Evolutionary conservation across 30 jellyfish, hydroid and myxozoan species (phyloP).

Genomic region (Sanderia malayensis): DNA sequence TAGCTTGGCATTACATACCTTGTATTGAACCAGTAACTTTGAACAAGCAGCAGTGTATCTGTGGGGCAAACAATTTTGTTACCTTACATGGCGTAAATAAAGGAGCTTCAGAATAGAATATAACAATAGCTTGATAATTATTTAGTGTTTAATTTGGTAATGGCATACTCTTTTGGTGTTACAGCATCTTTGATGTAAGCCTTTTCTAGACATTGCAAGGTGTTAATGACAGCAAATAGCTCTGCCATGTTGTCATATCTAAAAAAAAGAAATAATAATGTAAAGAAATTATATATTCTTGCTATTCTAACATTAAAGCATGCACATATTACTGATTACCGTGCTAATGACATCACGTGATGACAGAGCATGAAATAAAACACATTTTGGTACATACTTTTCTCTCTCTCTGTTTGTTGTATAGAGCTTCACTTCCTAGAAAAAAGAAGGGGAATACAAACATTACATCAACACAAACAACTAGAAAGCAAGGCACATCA

Average conservation of each 20-base stretch:
- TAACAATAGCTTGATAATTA: no score
- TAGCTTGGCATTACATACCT: no score
- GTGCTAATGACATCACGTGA: no score
- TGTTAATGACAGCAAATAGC: conserved; percentile 87
- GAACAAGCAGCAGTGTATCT: conserved; percentile 94
- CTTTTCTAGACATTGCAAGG: conserved; percentile 85
- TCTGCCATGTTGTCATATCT: conserved; percentile 98
- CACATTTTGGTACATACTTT: conserved; percentile 55
- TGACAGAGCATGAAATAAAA: conserved; percentile 3
- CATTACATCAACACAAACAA: no score
- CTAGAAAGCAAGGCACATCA: no score
- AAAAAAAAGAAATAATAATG: not conserved
- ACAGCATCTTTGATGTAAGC: conserved; percentile 95
- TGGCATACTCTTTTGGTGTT: conserved; percentile 85
- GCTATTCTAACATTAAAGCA: no score
- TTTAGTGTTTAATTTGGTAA: not conserved
- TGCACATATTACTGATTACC: no score
- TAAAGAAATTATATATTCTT: no score
- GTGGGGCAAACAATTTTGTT: not conserved
- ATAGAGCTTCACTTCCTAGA: conserved; percentile 86
- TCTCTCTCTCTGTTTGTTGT: conserved; percentile 93
- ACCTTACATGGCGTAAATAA: not conserved
- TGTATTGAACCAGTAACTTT: conserved; percentile 83
- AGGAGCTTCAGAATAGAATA: no score
- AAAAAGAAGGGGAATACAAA: no score